phyloP scores from a whole-genome alignment of 1,140 invertebrate genomes.

The Philopotamus ludificatus region DNA sequence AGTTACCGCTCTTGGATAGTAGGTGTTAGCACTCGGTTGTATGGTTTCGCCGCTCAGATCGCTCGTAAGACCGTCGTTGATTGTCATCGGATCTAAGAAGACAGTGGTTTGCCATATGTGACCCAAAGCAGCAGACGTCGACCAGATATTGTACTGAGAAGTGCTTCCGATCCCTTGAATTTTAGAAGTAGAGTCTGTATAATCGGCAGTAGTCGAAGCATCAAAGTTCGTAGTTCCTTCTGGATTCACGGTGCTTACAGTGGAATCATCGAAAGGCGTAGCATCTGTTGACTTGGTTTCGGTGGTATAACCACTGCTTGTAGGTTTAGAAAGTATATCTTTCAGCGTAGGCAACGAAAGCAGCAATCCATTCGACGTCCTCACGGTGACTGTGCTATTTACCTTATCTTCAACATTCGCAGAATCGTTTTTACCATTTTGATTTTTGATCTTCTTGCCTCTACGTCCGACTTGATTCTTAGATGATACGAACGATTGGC shows the following conservation, averaged over 20 bases:
- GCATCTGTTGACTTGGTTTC: slow-evolving; percentile 26
- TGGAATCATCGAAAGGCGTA: slow-evolving; percentile 31
- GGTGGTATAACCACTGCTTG: slow-evolving; percentile 22
- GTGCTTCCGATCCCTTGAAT: slow-evolving; percentile 26
- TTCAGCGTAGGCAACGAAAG: slow-evolving; percentile 38
- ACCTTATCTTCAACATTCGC: slow-evolving; percentile 47
- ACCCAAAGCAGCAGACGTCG: slow-evolving; percentile 36
- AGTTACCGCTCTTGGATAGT: slow-evolving; percentile 12
- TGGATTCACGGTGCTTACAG: slow-evolving; percentile 12
- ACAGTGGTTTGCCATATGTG: slow-evolving; percentile 63
- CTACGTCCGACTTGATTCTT: slow-evolving; percentile 48
- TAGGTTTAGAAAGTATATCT: slow-evolving; percentile 38
- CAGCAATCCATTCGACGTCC: slow-evolving; percentile 31
- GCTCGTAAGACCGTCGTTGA: slow-evolving; percentile 64
- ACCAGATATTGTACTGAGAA: slow-evolving; percentile 37
- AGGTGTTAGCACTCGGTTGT: slow-evolving; percentile 38
- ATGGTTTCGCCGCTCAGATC: slow-evolving; percentile 29
- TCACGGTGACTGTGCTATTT: slow-evolving; percentile 20
- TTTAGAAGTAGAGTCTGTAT: slow-evolving; percentile 18
- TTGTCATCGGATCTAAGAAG: slow-evolving; percentile 67
- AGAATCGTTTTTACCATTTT: slow-evolving; percentile 45
- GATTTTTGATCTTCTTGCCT: slow-evolving; percentile 50
- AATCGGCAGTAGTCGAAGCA: slow-evolving; percentile 24
- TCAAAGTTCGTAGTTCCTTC: slow-evolving; percentile 23
- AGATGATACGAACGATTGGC: slow-evolving; percentile 52